Evolutionary conservation across 64 coral and sea anemone species (phyloP).

Genomic region (Trachythela sp.): DNA sequence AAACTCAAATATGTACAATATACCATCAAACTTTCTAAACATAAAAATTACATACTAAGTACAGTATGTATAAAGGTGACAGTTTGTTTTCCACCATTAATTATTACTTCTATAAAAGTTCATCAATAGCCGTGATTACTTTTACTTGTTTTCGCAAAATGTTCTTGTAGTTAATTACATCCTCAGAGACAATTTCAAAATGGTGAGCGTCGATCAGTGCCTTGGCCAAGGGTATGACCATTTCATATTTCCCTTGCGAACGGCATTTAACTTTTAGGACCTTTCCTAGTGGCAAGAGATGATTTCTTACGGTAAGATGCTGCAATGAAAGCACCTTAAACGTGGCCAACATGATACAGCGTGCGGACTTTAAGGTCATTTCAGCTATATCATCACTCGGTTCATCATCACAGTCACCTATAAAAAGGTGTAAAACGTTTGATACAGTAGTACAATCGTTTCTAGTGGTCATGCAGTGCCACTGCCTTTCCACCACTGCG

Average conservation of each 20-base stretch:
- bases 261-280: slow-evolving; percentile 44
- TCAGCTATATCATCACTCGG: slow-evolving; percentile 44
- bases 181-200: slow-evolving; percentile 24
- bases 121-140: neutral
- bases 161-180: slow-evolving; percentile 43
- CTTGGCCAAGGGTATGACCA: slow-evolving; percentile 51
- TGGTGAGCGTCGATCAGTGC: slow-evolving; percentile 39
- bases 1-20: too few relatives aligned
- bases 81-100: too few relatives aligned
- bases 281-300: slow-evolving; percentile 41
- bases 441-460: neutral
- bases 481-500: neutral
- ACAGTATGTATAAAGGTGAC: too few relatives aligned
- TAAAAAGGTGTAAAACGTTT: neutral
- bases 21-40: too few relatives aligned
- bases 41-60: too few relatives aligned
- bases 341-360: slow-evolving; percentile 18
- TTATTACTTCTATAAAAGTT: neutral
- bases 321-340: slow-evolving; percentile 23
- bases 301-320: slow-evolving; percentile 32
- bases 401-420: slow-evolving; percentile 29
- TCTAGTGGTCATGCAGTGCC: neutral
- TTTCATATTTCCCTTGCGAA: slow-evolving; percentile 51
- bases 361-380: slow-evolving; percentile 44
- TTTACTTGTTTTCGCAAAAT: slow-evolving; percentile 34